Evolutionary conservation across 2,113 vertebrate species (phyloP).

Genomic region (Tetrax tetrax): DNA sequence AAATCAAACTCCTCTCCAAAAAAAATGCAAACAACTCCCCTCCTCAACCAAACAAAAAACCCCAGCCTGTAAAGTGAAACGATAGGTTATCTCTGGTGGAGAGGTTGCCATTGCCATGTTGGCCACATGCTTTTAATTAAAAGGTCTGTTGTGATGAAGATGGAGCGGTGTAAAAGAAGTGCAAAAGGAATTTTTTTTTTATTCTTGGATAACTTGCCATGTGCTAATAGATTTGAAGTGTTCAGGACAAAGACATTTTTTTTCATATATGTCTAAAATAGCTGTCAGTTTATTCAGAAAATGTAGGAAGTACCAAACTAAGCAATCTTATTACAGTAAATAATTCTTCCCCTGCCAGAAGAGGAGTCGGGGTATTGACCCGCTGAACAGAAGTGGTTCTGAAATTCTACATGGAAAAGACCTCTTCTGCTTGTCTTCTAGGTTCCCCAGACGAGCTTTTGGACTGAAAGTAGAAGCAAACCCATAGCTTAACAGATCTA

Average conservation of each 20-base stretch:
- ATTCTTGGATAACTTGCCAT: not conserved
- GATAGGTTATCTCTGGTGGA: not conserved
- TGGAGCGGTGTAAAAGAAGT: not conserved
- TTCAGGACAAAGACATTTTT: not conserved
- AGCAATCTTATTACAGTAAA: not conserved
- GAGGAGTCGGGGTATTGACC: not conserved
- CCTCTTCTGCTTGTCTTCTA: not conserved
- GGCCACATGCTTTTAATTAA: not conserved
- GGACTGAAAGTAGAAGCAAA: not conserved
- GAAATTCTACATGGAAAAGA: not conserved
- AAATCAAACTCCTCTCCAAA: not conserved
- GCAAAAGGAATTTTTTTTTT: not conserved
- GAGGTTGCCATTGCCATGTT: not conserved
- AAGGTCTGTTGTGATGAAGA: not conserved
- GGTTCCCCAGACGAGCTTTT: not conserved
- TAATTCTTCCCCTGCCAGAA: not conserved
- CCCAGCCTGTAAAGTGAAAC: accelerated
- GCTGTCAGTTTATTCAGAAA: not conserved
- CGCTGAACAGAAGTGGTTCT: not conserved
- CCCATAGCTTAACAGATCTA: not conserved
- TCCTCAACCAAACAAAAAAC: not conserved
- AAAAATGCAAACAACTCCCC: not conserved
- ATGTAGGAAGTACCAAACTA: not conserved
- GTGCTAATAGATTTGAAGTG: not conserved
- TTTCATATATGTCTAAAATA: not conserved